Evolutionary conservation across 2,888 invertebrate species (phyloP).

Genomic region (Hetaerina titia): DNA sequence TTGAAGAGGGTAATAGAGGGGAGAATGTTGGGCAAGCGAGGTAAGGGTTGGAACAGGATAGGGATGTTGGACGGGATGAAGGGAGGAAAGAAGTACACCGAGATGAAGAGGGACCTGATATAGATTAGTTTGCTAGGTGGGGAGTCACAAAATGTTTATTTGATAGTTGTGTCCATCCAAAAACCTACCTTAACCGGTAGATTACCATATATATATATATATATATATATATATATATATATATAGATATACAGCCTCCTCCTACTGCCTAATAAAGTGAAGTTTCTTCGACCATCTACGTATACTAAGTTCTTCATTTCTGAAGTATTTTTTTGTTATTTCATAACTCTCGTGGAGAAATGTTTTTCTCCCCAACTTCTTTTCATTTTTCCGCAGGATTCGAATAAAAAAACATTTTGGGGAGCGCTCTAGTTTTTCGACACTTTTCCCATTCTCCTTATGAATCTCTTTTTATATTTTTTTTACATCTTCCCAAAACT

Average conservation of each 20-base stretch:
- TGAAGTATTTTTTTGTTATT: conserved; percentile 20
- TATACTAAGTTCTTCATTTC: conserved; percentile 28
- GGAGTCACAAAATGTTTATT: no score
- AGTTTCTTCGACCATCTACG: background rate
- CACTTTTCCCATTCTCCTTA: background rate
- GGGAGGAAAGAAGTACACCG: no score
- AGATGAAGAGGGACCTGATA: no score
- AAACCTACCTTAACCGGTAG: no score
- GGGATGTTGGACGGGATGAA: no score
- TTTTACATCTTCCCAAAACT: background rate
- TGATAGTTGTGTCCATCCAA: no score
- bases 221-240: no score
- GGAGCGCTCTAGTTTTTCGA: conserved; percentile 48
- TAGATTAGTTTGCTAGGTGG: no score
- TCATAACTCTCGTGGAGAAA: conserved; percentile 11
- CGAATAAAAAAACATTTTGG: conserved; percentile 4
- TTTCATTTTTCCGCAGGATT: conserved; percentile 28
- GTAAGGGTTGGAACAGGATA: no score
- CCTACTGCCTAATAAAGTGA: background rate
- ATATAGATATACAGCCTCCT: background rate
- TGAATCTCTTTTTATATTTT: background rate
- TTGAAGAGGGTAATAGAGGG: no score
- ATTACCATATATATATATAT: background rate
- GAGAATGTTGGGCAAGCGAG: no score
- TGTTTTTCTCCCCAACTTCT: conserved; percentile 28